Percentiles rank a stretch among this genome's conserved stretches.
Conservation (phyloP, 2,113 vertebrate genomes). For the Melanerpes aurifrons region DNA sequence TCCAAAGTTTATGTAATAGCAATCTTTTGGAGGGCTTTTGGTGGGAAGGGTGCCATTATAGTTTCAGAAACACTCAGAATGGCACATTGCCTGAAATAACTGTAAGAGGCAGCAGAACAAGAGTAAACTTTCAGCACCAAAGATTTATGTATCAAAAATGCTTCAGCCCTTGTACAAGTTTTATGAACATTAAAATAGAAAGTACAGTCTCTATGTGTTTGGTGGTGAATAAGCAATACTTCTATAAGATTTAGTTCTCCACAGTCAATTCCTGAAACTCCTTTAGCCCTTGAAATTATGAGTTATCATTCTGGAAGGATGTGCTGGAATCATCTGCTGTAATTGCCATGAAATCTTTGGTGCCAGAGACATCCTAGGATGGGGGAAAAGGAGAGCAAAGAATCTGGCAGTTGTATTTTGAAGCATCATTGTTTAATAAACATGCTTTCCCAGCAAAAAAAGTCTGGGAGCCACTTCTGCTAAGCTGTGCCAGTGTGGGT, state of each 20-base stretch:
- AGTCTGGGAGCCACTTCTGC: neutral
- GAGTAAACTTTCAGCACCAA: slow-evolving; percentile 40
- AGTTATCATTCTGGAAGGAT: neutral
- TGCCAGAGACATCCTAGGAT: neutral
- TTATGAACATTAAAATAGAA: slow-evolving; percentile 68
- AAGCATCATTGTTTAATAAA: neutral
- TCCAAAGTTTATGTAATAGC: neutral
- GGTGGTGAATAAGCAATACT: neutral
- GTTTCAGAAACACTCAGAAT: neutral
- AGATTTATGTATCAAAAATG: slow-evolving; percentile 65
- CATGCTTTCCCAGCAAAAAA: neutral
- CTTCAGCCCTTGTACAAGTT: slow-evolving; percentile 46
- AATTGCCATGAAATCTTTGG: neutral
- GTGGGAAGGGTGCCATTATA: neutral
- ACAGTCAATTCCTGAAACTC: neutral
- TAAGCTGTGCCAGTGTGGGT: neutral
- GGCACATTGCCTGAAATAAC: slow-evolving; percentile 29
- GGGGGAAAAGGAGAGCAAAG: neutral
- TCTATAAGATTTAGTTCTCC: slow-evolving; percentile 57
- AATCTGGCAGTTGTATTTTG: neutral
- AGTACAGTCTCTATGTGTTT: slow-evolving; percentile 22
- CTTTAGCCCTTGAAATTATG: neutral
- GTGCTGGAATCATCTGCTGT: neutral
- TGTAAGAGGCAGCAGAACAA: slow-evolving; percentile 30
- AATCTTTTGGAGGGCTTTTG: neutral